Evolutionary conservation across 2,888 invertebrate genomes (phyloP), one percentile per base, ranked within the genome.

Genomic region (Hecatera dysodea): DNA sequence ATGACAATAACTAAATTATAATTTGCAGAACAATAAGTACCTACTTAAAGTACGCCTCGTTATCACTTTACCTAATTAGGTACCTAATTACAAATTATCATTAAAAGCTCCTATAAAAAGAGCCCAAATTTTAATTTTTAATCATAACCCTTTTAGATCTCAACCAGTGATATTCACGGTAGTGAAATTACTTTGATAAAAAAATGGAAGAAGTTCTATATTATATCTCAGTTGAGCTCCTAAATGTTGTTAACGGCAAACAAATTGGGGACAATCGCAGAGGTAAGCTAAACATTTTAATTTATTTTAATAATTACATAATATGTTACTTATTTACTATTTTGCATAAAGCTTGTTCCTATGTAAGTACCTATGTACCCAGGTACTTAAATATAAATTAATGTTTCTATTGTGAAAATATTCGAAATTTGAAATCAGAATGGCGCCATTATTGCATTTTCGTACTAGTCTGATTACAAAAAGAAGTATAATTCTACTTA

Each of bases 171-270:
- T 22, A 39, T 22, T 61, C 55, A 6, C 19, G 50, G 15, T 19
- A 68, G 29, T 39, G 29, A n/a, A 29, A 6, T 27, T 27, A 53
- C 12, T 22, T 17, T n/a, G n/a, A 64, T 44, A 39, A 19, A 4
- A 57, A 70, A 42, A 80, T 80, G 80, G 80, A 76, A 53, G 67
- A 78, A 57, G 27, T 65, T 39, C 0, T 57, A 2, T 70, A 80
- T 72, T 69, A 50, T 29, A 67, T 72, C 24, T 39, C 70, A 11
- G 52, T 46, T 52, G 44, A 72, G 11, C 22, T 80, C 8, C 1
- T 61, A 39, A 44, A 61, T 48, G 22, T 52, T 61, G 60, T 57
- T n/a, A 67, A 52, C 7, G 48, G 39, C 50, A 62, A 64, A 59
- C 42, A 61, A 69, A 61, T 12, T 0, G 55, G 15, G 5, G 57